Evolutionary conservation across 1,140 invertebrate species (phyloP).

Genomic region (Akabosia matsudoensis): DNA sequence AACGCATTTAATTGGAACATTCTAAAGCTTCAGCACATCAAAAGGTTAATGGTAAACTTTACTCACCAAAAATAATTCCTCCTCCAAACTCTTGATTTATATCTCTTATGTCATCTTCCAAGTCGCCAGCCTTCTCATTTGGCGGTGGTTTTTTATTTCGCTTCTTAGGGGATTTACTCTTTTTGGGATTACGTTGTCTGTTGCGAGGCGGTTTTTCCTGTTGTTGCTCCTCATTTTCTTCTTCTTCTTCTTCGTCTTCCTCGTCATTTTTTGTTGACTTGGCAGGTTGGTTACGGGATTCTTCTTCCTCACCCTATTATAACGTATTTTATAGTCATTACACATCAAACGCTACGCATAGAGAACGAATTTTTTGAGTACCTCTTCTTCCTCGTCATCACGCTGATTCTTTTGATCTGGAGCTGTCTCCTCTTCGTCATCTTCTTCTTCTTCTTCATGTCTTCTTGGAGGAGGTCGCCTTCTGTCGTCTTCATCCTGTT

Average conservation of each 20-base stretch:
- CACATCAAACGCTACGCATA: not conserved
- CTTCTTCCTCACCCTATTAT: slow-evolving; percentile 21
- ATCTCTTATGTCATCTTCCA: slow-evolving; percentile 39
- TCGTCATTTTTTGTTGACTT: not conserved
- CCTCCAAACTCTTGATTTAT: slow-evolving; percentile 40
- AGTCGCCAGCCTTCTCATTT: slow-evolving; percentile 31
- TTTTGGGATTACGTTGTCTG: slow-evolving; percentile 7
- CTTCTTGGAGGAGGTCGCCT: not conserved
- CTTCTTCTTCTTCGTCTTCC: slow-evolving; percentile 35
- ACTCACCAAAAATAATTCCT: not conserved
- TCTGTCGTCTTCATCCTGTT: slow-evolving; percentile 27
- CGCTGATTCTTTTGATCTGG: not conserved
- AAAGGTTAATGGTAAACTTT: not conserved
- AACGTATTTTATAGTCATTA: not conserved
- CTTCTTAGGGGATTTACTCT: not conserved
- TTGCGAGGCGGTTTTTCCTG: slow-evolving; percentile 8
- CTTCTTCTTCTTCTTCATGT: not conserved
- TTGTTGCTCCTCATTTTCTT: slow-evolving; percentile 53
- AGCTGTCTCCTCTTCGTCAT: slow-evolving; percentile 16
- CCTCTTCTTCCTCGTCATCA: slow-evolving; percentile 10
- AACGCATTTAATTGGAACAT: too few species aligned
- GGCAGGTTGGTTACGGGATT: not conserved
- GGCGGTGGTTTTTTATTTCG: slow-evolving; percentile 36
- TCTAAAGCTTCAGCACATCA: too few species aligned
- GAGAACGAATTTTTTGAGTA: not conserved